Conservation (phyloP, 2,797 vertebrate genomes). For the Muscicapa comitata region DNA sequence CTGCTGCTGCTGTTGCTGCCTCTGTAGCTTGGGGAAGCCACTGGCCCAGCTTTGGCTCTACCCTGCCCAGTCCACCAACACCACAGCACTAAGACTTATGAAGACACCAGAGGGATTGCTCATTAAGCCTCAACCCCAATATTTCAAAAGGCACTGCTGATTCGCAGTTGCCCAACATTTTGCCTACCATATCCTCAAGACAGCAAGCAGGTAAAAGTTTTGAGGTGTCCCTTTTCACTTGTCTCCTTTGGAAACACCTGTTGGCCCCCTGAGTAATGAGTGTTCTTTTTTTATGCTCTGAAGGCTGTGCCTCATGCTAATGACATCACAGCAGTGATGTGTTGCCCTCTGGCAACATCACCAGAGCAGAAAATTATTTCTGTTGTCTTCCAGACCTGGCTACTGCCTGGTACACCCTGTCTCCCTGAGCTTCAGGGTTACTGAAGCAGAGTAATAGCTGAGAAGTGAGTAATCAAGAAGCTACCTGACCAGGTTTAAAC, state of each 20-base stretch:
- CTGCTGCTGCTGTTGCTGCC: neutral
- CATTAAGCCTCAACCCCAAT: neutral
- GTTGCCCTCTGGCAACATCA: slow-evolving; percentile 6
- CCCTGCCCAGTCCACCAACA: neutral
- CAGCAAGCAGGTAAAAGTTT: neutral
- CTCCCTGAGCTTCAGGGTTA: neutral
- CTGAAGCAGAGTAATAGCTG: slow-evolving; percentile 44
- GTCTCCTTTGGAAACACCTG: neutral
- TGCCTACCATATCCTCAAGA: neutral
- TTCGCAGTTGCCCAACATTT: neutral
- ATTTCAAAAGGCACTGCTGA: neutral
- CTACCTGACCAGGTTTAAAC: slow-evolving; percentile 40
- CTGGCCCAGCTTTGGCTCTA: neutral
- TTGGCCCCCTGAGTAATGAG: neutral
- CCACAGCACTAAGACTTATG: neutral
- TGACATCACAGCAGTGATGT: neutral
- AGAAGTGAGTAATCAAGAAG: slow-evolving; percentile 60
- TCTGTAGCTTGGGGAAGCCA: neutral
- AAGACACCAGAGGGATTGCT: neutral
- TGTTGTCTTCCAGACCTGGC: neutral
- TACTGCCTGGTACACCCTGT: neutral
- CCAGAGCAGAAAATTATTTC: neutral
- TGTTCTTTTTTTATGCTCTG: neutral
- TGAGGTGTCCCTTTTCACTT: neutral
- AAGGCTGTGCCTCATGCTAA: neutral